Conservation (phyloP, 2,113 vertebrate species). For the Gopherus evgoodei region DNA sequence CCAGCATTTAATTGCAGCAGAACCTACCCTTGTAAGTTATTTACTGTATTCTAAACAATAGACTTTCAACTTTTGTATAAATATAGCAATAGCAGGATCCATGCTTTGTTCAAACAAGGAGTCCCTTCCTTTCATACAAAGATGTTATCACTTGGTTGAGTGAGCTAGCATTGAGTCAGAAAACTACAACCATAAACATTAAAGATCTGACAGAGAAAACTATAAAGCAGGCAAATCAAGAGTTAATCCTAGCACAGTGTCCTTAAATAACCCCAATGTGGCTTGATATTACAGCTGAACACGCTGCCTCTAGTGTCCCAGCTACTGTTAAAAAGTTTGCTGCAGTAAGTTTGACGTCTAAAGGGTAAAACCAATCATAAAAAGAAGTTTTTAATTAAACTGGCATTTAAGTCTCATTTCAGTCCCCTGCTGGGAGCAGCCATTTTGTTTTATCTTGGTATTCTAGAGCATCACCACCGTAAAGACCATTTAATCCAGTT, state of each 20-base stretch:
- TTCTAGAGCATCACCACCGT: neutral
- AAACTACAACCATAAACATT: neutral
- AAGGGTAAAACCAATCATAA: neutral
- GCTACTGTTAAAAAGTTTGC: slow-evolving; percentile 45
- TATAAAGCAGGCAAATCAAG: slow-evolving; percentile 22
- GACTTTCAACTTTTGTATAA: slow-evolving; percentile 3
- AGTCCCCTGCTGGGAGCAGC: neutral
- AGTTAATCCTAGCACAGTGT: slow-evolving; percentile 59
- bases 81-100: slow-evolving; percentile 42
- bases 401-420: slow-evolving; percentile 43
- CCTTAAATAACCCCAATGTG: slow-evolving; percentile 57
- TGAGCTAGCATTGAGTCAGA: neutral
- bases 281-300: slow-evolving; percentile 59
- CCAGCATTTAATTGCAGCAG: slow-evolving; percentile 18
- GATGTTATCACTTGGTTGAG: neutral
- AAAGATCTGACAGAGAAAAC: neutral
- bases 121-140: neutral
- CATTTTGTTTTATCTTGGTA: neutral
- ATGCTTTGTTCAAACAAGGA: neutral
- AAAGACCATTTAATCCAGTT: neutral
- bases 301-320: slow-evolving; percentile 62
- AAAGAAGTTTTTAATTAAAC: slow-evolving; percentile 36
- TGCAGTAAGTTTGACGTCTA: slow-evolving; percentile 35
- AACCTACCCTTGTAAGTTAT: neutral
- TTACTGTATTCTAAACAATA: neutral